These are phyloP conservation scores for Lonchura striata DNA, from an alignment of 2,113 vertebrate species.

Conservation along the genomic window DNA sequence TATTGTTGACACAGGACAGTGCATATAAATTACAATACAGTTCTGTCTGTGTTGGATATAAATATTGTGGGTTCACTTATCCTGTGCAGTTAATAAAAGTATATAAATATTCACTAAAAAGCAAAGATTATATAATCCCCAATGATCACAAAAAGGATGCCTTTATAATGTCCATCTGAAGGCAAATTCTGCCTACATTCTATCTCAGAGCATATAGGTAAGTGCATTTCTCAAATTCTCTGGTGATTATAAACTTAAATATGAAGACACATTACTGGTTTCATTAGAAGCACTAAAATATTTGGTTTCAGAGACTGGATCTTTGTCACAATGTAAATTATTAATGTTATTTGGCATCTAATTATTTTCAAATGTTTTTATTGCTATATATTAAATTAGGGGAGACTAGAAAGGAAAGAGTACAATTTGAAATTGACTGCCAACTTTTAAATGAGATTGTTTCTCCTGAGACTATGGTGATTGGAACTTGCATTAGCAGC, in stretches of 20 bases:
- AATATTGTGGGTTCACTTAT: background rate
- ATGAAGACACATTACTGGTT: background rate
- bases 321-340: conserved; percentile 18
- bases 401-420: background rate
- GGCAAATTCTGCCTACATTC: background rate
- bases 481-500: conserved; percentile 39
- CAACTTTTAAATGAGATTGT: conserved; percentile 67
- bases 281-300: background rate
- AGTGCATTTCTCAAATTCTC: background rate
- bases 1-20: background rate
- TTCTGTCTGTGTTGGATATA: background rate
- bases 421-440: conserved; percentile 29
- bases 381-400: conserved; percentile 35
- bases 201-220: background rate
- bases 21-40: background rate
- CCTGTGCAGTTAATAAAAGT: background rate
- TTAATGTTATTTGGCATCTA: conserved; percentile 25
- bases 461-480: conserved; percentile 41
- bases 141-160: background rate
- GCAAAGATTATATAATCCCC: background rate
- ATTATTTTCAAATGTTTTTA: conserved; percentile 52
- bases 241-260: background rate
- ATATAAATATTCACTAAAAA: background rate
- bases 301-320: background rate
- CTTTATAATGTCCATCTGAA: background rate